These are phyloP conservation scores for Parapristionchus giblindavisi DNA, from an alignment of 2,888 invertebrate species.

Conservation along the genomic window DNA sequence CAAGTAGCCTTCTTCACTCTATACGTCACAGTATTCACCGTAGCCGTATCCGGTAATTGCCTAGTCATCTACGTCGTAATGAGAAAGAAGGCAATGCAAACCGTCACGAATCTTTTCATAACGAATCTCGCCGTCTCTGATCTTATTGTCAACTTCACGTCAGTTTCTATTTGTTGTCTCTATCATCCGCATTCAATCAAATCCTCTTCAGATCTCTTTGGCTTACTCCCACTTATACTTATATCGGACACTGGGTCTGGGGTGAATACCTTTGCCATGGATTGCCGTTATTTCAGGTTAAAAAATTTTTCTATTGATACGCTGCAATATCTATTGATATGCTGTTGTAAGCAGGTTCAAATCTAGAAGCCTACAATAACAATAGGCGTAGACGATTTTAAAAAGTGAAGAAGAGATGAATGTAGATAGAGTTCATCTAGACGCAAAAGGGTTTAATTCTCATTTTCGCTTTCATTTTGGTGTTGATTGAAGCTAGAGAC, in stretches of 20 bases:
- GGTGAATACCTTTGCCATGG: constrained; percentile 89
- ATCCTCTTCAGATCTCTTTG: constrained; percentile 86
- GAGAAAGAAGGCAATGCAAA: constrained; percentile 77
- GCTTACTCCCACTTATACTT: constrained; percentile 93
- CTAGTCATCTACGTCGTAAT: constrained; percentile 93
- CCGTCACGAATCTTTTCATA: constrained; percentile 90
- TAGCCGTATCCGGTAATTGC: constrained; percentile 88
- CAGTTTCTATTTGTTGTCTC: constrained; percentile 38
- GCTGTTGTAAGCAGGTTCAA: too few species aligned
- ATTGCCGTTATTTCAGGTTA: constrained; percentile 81
- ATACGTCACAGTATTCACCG: constrained; percentile 83
- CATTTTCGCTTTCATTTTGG: too few species aligned
- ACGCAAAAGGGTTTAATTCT: too few species aligned
- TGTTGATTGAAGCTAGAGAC: background rate
- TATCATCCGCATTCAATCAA: background rate
- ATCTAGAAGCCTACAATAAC: too few species aligned
- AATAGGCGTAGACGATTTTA: too few species aligned
- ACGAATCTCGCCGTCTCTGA: constrained; percentile 94
- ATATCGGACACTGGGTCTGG: constrained; percentile 89
- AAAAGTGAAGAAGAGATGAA: too few species aligned
- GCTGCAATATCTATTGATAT: too few species aligned
- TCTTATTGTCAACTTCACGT: constrained; percentile 81
- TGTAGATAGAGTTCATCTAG: too few species aligned
- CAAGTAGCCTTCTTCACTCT: constrained; percentile 70
- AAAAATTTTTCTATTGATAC: too few species aligned